Evolutionary conservation across 1,140 invertebrate genomes (phyloP), one percentile per base, ranked within the genome.

Genomic region (Caenorhabditis latens): DNA sequence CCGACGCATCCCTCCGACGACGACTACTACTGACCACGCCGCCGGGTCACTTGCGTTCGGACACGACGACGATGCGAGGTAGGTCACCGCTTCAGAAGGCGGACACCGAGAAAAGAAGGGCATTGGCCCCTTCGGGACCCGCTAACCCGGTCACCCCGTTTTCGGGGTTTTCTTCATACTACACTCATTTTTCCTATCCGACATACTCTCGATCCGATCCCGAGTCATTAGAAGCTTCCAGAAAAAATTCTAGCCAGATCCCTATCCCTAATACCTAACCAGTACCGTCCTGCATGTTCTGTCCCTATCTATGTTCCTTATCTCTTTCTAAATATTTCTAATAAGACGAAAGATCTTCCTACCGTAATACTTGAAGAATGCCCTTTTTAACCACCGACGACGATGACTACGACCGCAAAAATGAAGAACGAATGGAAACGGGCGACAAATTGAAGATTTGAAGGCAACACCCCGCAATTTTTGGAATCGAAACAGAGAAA

Each of bases 71-170:
- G 55, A 79, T 79, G 71, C 71, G 71, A 79, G 71, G 71, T 79
- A 79, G 71, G 71, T 79, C 71, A 79, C 53, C 71, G 50, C 71
- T 79, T 79, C 71, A 71, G 9, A 32, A 40, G 24, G 46, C 43
- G 71, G 53, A 40, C 50, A 53, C 4, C n/a, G 24, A 42, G 40
- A 50, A 16, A n/a, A 42, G 71, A 79, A 79, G 71, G 71, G 71
- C 71, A 79, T 50, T 7, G n/a, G 13, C n/a, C 46, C 32, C 42
- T 13, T 6, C 67, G 21, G 71, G 71, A 79, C 71, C 71, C 71
- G 71, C 71, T 79, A 79, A 79, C 71, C 71, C 71, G 71, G 71
- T 79, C 71, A 79, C 71, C 71, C 71, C 71, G 71, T 79, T 79
- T 79, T 79, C 46, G 71, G 71, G 13, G 50, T 16, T 9, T 24